A percentile compares a stretch with the other conserved stretches of the same genome.
Evolutionary conservation across 1,140 invertebrate species (phyloP).

Genomic region (Megalopta genalis): DNA sequence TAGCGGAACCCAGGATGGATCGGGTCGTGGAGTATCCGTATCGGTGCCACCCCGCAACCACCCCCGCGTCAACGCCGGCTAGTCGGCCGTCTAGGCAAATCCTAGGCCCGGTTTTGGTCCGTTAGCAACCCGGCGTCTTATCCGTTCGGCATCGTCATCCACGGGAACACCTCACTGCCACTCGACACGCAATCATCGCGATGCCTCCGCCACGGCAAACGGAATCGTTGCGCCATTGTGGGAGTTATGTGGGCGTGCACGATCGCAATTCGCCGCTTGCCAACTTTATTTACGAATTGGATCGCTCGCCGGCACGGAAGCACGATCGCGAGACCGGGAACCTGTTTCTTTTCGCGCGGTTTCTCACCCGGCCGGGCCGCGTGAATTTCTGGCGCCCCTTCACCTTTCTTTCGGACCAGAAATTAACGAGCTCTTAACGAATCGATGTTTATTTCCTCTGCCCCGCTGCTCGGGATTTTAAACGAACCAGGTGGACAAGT

Average conservation of each 20-base stretch:
- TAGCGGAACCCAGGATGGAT: constrained; percentile 34
- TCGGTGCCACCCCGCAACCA: constrained; percentile 61
- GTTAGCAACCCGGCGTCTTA: constrained; percentile 22
- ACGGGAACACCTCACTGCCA: constrained; percentile 71
- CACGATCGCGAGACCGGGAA: constrained; percentile 20
- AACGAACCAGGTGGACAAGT: too few relatives aligned
- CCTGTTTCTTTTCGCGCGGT: constrained; percentile 21
- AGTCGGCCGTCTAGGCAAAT: constrained; percentile 13
- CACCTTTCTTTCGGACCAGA: background rate
- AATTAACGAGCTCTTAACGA: constrained; percentile 27
- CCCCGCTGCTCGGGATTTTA: background rate
- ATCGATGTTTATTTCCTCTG: background rate
- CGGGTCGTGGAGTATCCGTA: constrained; percentile 49
- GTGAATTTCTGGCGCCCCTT: background rate
- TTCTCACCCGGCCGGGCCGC: constrained; percentile 6
- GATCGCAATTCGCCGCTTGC: constrained; percentile 78
- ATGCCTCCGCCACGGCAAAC: constrained; percentile 65
- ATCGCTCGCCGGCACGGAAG: constrained; percentile 58
- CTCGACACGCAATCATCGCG: constrained; percentile 77
- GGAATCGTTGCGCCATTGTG: constrained; percentile 78
- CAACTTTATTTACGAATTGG: constrained; percentile 79
- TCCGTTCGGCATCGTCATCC: constrained; percentile 43
- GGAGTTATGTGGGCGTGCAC: constrained; percentile 78
- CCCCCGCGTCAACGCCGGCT: constrained; percentile 64
- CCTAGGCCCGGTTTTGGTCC: constrained; percentile 20